Evolutionary conservation across 2,113 vertebrate genomes (phyloP), one percentile per base, ranked within the genome.

Genomic region (Pteruthius melanotis): DNA sequence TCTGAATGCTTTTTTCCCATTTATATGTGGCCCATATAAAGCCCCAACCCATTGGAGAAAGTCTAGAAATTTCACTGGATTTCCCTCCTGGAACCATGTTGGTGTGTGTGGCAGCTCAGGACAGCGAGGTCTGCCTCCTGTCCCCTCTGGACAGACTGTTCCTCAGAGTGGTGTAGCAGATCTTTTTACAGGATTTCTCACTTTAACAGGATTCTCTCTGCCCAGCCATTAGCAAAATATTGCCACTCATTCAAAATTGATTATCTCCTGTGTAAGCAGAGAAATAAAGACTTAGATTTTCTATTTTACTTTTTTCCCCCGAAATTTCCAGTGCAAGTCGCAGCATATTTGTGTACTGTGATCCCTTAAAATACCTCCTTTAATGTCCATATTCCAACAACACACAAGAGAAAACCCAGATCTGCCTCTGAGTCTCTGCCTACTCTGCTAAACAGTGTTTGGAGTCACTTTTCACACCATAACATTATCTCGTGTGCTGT

Each of bases 251-350:
- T 77, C 63, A n/a, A 45, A 89, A 61, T 54, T 33, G n/a, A 61
- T 82, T 33, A 45, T 52, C 53, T 83, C 11, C 22, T 1, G 0
- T 22, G n/a, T 76, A 83, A 86, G 63, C 71, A 77, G 66, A 40
- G 89, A 83, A 86, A 88, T 40, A 40, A 57, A 30, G 16, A 20
- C 53, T 86, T 83, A 0, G 2, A 18, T 72, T 84, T 93, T 54
- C 35, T 59, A 10, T 71, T 72, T 77, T 18, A 14, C 3, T 24
- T 80, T 53, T 61, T 15, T 0, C 2, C 14, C 4, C 0, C 40
- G 0, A 68, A 37, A 44, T 37, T 60, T 76, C 83, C 63, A 45
- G 37, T 49, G 20, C 40, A 53, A 80, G 45, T 37, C 0, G 0
- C 49, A 64, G 61, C 24, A 40, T 9, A 3, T 79, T 69, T 76